Base-by-base conservation (phyloP, 2,888 invertebrate species). In the Hyposoter dolosus region DNA sequence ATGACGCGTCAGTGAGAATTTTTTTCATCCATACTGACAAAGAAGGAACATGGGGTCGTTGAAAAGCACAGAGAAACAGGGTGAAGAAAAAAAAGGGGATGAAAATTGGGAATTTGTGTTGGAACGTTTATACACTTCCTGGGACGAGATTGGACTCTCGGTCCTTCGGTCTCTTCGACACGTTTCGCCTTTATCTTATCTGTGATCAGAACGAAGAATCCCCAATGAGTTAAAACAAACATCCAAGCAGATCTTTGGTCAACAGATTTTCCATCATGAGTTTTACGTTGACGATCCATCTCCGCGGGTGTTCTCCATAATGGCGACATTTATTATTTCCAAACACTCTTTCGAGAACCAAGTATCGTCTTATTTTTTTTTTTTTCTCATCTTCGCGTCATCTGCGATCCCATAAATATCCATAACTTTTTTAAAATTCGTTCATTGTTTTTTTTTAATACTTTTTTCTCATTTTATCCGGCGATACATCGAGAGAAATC, bases 51-150 rank as follows among this genome's bases (percentile, higher is more conserved):
- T 63, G 45, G 45, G 19, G 45, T 45, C 6, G 63, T 50, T 50
- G 32, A 65, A n/a, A 35, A 53, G 19, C 15, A 45, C 23, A 1
- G 12, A 6, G 23, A 35, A 28, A 17, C 2, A 19, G 65, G 60
- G 12, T 12, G 28, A n/a, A 60, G 3, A 53, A 15, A 50, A 65
- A 12, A 19, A 47, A 40, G 19, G 60, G 68, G 71, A 72, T 40
- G 76, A 84, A 76, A 76, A 56, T 75, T 35, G 81, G 66, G 50
- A 81, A 76, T 45, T 72, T 23, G 65, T 69, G 66, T 68, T 19
- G 74, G 28, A 77, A 65, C 35, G 74, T 69, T 76, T 69, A 45
- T 45, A 78, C 81, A 74, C 74, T 76, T 83, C 81, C 81, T 68
- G 80, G 43, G 65, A 81, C 50, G 40, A 56, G 81, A 83, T 82